Base-by-base conservation (phyloP, 2,888 invertebrate species). In the Tenodera sinensis region DNA sequence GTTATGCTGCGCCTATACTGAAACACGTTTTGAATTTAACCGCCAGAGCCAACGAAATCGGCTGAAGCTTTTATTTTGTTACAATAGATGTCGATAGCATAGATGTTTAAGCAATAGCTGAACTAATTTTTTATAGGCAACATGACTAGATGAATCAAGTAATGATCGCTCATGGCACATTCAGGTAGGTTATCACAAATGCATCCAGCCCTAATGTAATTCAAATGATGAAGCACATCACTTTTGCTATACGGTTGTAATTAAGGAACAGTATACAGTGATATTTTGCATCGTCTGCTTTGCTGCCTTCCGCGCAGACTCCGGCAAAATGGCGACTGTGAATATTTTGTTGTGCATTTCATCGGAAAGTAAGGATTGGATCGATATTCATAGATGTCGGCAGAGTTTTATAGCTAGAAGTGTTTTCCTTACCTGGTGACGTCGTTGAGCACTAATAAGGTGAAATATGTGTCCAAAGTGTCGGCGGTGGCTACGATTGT, bases 301-400 rank as follows among this genome's bases (percentile, higher is more conserved):
- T 91, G 90, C 90, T 91, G 90, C 91, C 91, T 92, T 91, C 91
- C 95, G 96, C 96, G 96, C 96, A 96, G 95, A 95, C 95, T 95
- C 95, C 94, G 93, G 94, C 95, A 95, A 95, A 94, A 96, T 96
- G 96, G 96, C 96, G 90, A 89, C 90, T 88, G 90, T 90, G 89
- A 90, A 91, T 90, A 91, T 90, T 90, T 90, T 93, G 93, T 93
- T 93, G 92, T 92, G 92, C 93, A 93, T 93, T 93, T 93, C 93
- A 93, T 93, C 93, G 93, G 92, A 92, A 93, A 93, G 93, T 94
- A 94, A 94, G 93, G 94, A 92, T 92, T 92, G 95, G 95, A 96
- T 96, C 96, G 95, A 96, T 91, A 91, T 96, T 93, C 93, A 30
- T 93, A 93, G 93, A 93, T 93, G 92, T 93, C 90, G 92, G 89